Base-by-base conservation (phyloP, 2,888 invertebrate genomes). In the Trissolcus japonicus region DNA sequence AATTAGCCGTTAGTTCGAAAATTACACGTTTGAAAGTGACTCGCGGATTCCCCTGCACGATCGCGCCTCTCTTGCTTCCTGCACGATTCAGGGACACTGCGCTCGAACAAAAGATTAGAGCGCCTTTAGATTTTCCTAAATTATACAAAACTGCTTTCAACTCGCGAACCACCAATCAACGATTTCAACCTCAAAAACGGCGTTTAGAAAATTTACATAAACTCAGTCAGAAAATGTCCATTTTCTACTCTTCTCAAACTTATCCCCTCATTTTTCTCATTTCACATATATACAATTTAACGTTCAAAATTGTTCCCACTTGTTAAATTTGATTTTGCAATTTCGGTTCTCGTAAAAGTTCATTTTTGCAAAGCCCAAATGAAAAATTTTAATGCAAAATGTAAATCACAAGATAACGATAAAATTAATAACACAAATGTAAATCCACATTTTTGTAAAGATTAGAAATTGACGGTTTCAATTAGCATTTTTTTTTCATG, bases 1-100 rank as follows among this genome's bases (percentile, higher is more conserved):
- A 78, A 78, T 78, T 74, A 69, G 60, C 50, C 61, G 68, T 67
- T 73, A 61, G 68, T 21, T 56, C 54, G 69, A 63, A 75, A 75
- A 78, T 78, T 53, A 63, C 67, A 78, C 63, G 55, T 74, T 75
- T 67, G 57, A 67, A 75, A 75, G 71, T 78, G 74, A 78, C 78
- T 78, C 71, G 74, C 55, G 40, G 57, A 78, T 74, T 78, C 78
- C 59, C 43, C 55, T 56, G 69, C 73, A 60, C 69, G 61, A 69
- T 69, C 68, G 63, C 41, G 68, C 50, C 56, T 66, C 63, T 59
- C 50, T 59, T 53, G 56, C 63, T 77, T 76, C 72, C 67, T 61
- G 62, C 59, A 57, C 61, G 60, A 67, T 51, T 74, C 66, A 73
- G 72, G 72, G 72, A 72, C 66, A 66, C 21, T 40, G 59, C 43